phyloP scores from a whole-genome alignment of 2,797 vertebrate species.

The Gymnothorax reevesii region DNA sequence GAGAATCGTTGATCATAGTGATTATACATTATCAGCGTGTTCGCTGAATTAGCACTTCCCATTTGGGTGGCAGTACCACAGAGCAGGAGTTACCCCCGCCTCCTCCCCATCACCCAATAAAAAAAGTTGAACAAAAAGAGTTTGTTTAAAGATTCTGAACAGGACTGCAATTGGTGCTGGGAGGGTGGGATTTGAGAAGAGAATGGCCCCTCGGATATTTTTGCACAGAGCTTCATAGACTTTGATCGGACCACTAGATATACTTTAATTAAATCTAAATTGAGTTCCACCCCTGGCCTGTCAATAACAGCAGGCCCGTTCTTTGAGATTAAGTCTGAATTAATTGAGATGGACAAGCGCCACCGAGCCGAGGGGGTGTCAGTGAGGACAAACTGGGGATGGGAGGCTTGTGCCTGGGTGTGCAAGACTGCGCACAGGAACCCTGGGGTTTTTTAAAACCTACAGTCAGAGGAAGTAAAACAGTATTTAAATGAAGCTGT shows the following conservation, averaged over 20 bases:
- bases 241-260: constrained; percentile 46
- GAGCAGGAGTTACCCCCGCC: neutral
- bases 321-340: constrained; percentile 31
- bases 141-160: constrained; percentile 12
- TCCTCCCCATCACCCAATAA: neutral
- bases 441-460: too few species aligned
- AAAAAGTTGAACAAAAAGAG: constrained; percentile 25
- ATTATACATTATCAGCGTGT: neutral
- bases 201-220: constrained; percentile 45
- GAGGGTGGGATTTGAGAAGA: constrained; percentile 4
- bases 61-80: neutral
- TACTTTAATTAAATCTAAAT: constrained; percentile 45
- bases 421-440: neutral
- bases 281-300: constrained; percentile 45
- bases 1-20: neutral
- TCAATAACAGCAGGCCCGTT: constrained; percentile 43
- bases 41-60: neutral
- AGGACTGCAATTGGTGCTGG: neutral
- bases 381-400: neutral
- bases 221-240: constrained; percentile 42
- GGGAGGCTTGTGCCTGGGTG: neutral
- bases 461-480: too few species aligned
- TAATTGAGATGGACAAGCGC: constrained; percentile 13
- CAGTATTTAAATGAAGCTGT: neutral
- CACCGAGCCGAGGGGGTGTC: neutral